Conservation (phyloP, 2,888 invertebrate genomes). For the Eucera pruinosa region DNA sequence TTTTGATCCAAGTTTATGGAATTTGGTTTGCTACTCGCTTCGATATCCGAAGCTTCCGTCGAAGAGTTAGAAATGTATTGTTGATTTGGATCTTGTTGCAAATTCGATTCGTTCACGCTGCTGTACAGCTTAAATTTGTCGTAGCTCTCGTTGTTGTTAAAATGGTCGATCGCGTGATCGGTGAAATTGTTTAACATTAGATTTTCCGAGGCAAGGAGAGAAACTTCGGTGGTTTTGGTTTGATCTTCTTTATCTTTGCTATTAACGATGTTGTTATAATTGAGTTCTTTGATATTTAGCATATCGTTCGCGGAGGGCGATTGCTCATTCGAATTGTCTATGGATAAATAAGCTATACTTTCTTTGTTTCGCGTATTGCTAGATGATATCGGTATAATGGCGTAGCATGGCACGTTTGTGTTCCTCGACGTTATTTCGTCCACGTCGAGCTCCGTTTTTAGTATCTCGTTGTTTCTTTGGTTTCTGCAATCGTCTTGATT, state of each 20-base stretch:
- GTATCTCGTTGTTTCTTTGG: constrained; percentile 56
- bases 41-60: constrained; percentile 11
- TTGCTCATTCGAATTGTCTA: constrained; percentile 59
- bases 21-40: constrained; percentile 17
- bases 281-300: constrained; percentile 61
- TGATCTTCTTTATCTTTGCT: constrained; percentile 43
- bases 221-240: constrained; percentile 37
- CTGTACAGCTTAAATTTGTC: constrained; percentile 71
- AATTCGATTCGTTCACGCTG: constrained; percentile 39
- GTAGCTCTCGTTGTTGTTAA: constrained; percentile 66
- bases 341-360: constrained; percentile 69
- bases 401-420: constrained; percentile 68
- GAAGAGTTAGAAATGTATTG: constrained; percentile 42
- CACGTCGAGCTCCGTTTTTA: constrained; percentile 46
- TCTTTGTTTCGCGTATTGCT: constrained; percentile 58
- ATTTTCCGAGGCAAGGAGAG: constrained; percentile 59
- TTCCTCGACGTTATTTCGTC: constrained; percentile 43
- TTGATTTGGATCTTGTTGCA: constrained; percentile 41
- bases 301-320: constrained; percentile 52
- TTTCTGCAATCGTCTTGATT: constrained; percentile 46
- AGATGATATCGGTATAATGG: constrained; percentile 73
- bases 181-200: constrained; percentile 65
- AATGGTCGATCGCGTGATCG: constrained; percentile 60
- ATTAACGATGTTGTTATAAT: constrained; percentile 51
- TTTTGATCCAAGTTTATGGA: constrained; percentile 73